Conservation (phyloP, 2,888 invertebrate genomes). For the Apamea epomidion region DNA sequence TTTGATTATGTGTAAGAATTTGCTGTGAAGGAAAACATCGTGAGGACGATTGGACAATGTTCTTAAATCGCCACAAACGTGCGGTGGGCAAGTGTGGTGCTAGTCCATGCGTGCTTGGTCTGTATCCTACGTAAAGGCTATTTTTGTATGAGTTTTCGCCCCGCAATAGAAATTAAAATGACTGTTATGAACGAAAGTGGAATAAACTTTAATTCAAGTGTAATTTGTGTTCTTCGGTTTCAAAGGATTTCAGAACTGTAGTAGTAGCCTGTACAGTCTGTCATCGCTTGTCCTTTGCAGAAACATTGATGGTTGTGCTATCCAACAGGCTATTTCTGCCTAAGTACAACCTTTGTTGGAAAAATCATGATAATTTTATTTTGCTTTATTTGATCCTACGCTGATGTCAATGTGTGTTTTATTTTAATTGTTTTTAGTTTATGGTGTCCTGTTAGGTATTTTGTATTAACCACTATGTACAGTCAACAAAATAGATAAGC, state of each 20-base stretch:
- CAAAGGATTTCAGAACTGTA: background rate
- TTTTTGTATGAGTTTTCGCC: background rate
- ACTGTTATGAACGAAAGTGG: too few relatives aligned
- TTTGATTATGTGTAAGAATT: constrained; percentile 25
- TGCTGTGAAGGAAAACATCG: background rate
- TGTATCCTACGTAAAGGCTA: too few relatives aligned
- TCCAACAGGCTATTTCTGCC: background rate
- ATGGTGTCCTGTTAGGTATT: too few relatives aligned
- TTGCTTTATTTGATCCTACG: too few relatives aligned
- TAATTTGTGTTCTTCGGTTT: background rate
- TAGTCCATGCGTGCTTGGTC: background rate
- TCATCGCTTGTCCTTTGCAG: background rate
- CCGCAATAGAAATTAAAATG: background rate
- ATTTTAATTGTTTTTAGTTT: too few relatives aligned
- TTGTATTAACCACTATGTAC: too few relatives aligned
- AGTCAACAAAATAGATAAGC: too few relatives aligned
- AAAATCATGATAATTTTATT: background rate
- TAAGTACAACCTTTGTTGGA: background rate
- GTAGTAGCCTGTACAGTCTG: background rate
- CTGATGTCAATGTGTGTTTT: too few relatives aligned
- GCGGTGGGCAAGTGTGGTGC: too few relatives aligned
- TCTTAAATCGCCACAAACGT: background rate
- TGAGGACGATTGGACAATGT: background rate
- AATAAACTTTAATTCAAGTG: too few relatives aligned
- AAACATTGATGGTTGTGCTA: background rate